A percentile compares a stretch with the other conserved stretches of the same genome.
phyloP scores from a whole-genome alignment of 2,113 vertebrate species.

The Rhinolophus sinicus region DNA sequence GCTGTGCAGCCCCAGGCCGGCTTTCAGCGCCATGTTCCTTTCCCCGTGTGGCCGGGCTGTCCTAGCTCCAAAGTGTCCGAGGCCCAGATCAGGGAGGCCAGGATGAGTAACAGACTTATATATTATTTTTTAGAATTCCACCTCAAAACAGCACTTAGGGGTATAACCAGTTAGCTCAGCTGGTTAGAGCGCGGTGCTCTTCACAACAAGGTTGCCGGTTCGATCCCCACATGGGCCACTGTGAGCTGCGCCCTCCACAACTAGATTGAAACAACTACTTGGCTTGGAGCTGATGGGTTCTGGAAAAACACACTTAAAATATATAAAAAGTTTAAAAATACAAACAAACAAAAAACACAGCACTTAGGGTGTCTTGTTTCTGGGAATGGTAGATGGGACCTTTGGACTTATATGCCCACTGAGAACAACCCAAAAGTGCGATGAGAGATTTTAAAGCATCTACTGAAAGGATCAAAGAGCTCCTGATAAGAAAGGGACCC shows the following conservation, averaged over 20 bases:
- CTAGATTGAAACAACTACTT: too few species aligned
- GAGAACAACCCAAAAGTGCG: background rate
- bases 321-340: too few species aligned
- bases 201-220: too few species aligned
- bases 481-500: background rate
- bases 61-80: background rate
- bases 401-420: background rate
- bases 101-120: background rate
- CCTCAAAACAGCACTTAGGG: background rate
- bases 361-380: background rate
- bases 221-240: too few species aligned
- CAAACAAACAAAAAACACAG: too few species aligned
- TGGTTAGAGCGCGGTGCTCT: too few species aligned
- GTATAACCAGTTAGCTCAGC: too few species aligned
- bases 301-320: too few species aligned
- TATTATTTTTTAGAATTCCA: background rate
- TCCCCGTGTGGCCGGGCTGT: fast-evolving
- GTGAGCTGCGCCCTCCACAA: too few species aligned
- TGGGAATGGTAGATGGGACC: too few species aligned
- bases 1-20: fast-evolving
- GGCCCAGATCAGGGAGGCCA: background rate
- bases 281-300: too few species aligned
- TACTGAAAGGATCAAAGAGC: background rate
- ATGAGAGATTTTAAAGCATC: background rate
- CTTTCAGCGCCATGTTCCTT: too few species aligned